phyloP scores from a whole-genome alignment of 2,888 invertebrate species.

The Philaethria dido region DNA sequence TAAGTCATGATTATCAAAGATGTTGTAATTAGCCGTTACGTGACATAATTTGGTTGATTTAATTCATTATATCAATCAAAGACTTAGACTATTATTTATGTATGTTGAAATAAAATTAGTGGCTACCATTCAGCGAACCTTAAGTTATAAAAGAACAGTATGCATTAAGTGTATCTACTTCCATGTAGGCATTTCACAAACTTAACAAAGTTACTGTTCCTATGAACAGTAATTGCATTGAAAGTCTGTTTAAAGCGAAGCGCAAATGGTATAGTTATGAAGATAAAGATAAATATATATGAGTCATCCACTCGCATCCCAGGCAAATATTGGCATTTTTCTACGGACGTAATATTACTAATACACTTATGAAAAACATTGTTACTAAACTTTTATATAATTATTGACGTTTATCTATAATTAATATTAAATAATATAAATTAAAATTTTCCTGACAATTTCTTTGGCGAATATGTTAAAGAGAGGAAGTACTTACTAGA shows the following conservation, averaged over 20 bases:
- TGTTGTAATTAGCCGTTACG: too few relatives aligned
- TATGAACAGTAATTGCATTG: background rate
- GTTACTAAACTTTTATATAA: too few relatives aligned
- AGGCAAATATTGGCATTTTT: background rate
- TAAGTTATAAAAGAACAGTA: background rate
- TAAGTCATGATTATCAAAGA: background rate
- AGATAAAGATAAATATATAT: background rate
- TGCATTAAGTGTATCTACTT: background rate
- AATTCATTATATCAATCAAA: too few relatives aligned
- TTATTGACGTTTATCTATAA: too few relatives aligned
- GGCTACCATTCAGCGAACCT: background rate
- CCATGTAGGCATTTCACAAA: conserved; percentile 2
- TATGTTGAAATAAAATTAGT: background rate
- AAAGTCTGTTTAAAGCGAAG: background rate
- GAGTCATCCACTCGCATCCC: background rate
- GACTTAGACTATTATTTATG: too few relatives aligned
- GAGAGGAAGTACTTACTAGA: too few relatives aligned
- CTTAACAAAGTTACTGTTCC: background rate
- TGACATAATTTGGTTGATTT: too few relatives aligned
- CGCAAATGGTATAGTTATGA: background rate
- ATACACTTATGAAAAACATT: too few relatives aligned
- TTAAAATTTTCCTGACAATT: too few relatives aligned
- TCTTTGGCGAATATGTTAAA: too few relatives aligned
- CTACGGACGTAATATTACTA: too few relatives aligned
- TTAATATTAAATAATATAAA: too few relatives aligned